Evolutionary conservation across 2,113 vertebrate species (phyloP).

Genomic region (Jacana jacana): DNA sequence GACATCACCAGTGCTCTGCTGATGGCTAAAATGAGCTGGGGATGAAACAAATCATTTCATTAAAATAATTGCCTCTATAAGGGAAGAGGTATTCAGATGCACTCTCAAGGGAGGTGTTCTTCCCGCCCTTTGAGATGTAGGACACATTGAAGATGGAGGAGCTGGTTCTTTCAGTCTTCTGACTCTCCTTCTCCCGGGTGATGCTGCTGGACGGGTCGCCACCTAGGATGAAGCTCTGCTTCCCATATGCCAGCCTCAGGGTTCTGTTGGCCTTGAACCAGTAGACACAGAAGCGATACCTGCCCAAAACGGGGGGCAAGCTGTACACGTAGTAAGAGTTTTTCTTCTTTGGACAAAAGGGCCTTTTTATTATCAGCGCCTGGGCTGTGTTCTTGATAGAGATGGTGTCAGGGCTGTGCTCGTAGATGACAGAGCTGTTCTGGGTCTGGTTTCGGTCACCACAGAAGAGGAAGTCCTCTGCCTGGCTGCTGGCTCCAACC

Average conservation of each 20-base stretch:
- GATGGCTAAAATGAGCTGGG: not conserved
- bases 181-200: not conserved
- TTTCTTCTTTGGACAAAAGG: not conserved
- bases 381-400: conserved; percentile 51
- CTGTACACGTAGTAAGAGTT: not conserved
- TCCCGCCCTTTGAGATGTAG: not conserved
- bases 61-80: conserved; percentile 39
- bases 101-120: conserved; percentile 55
- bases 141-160: conserved; percentile 31
- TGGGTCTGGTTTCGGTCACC: conserved; percentile 73
- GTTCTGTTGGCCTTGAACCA: conserved; percentile 45
- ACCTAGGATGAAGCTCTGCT: conserved; percentile 48
- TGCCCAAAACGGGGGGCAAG: conserved; percentile 36
- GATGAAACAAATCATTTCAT: not conserved
- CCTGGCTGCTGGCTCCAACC: not conserved
- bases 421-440: conserved; percentile 22
- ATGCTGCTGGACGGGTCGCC: not conserved
- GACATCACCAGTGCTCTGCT: not conserved
- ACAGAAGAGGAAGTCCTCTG: conserved; percentile 73
- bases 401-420: not conserved
- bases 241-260: conserved; percentile 60
- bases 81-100: not conserved
- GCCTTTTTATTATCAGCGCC: conserved; percentile 5
- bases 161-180: not conserved
- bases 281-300: conserved; percentile 76